Conservation (phyloP, 2,888 invertebrate genomes). For the Macaria notata region DNA sequence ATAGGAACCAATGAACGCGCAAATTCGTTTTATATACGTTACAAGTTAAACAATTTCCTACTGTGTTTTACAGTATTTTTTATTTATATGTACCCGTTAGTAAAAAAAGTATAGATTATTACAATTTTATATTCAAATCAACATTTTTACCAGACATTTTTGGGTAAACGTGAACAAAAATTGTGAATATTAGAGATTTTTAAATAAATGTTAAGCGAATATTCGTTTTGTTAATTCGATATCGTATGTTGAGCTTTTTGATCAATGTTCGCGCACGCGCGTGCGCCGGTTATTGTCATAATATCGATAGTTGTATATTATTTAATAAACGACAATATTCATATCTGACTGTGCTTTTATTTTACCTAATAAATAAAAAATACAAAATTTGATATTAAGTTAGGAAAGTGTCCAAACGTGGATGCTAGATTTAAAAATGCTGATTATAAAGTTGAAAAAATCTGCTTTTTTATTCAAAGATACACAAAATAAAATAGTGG, state of each 20-base stretch:
- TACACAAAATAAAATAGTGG: no score
- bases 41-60: no score
- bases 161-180: constrained; percentile 24
- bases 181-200: constrained; percentile 47
- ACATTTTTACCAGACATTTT: neutral
- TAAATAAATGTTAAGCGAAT: constrained; percentile 35
- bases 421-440: no score
- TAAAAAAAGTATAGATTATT: no score
- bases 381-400: no score
- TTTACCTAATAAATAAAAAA: neutral
- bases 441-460: no score
- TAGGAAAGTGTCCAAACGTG: no score
- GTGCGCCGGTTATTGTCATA: constrained; percentile 59
- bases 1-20: no score
- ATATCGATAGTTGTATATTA: constrained; percentile 49
- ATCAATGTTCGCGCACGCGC: constrained; percentile 61
- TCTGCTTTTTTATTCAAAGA: no score
- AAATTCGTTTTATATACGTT: no score
- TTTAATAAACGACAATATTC: constrained; percentile 74
- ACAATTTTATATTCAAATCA: neutral
- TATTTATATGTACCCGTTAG: no score
- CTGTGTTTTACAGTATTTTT: no score
- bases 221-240: constrained; percentile 41
- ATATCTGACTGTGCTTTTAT: constrained; percentile 42
- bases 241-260: constrained; percentile 67